Percentiles rank a stretch among this genome's conserved stretches.
Conservation (phyloP, 30 jellyfish, hydroid and myxozoan genomes). For the Chrysaora quinquecirrha region DNA sequence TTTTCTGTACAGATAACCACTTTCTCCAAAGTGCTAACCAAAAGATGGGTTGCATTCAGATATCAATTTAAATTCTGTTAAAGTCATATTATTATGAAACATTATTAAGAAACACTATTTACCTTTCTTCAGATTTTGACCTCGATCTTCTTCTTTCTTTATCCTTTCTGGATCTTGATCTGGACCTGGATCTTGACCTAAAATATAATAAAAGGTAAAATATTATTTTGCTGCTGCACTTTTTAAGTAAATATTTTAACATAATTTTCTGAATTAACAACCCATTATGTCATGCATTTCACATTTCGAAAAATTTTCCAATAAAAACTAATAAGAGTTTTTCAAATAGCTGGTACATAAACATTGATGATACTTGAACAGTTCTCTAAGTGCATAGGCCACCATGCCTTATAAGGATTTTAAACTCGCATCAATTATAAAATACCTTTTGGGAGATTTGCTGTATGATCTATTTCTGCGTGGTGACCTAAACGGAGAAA, state of each 20-base stretch:
- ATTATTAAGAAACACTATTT: neutral
- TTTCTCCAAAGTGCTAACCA: neutral
- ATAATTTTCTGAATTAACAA: neutral
- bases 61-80: neutral
- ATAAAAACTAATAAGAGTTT: neutral
- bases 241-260: neutral
- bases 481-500: too few relatives aligned
- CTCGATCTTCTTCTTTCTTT: slow-evolving; percentile 60
- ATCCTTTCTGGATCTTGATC: slow-evolving; percentile 53
- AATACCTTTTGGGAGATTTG: slow-evolving; percentile 66
- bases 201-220: neutral
- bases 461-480: slow-evolving; percentile 42
- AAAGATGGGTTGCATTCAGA: neutral
- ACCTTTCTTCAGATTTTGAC: slow-evolving; percentile 69
- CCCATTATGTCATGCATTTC: neutral
- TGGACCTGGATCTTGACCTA: slow-evolving; percentile 69
- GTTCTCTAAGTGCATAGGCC: neutral
- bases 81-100: neutral
- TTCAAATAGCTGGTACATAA: too few relatives aligned
- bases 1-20: neutral
- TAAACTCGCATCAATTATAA: neutral
- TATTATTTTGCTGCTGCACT: neutral
- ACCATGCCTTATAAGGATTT: neutral
- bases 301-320: neutral
- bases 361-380: neutral